Percentiles rank a stretch among this genome's conserved stretches.
These are phyloP conservation scores for Xenus cinereus DNA, from an alignment of 2,113 vertebrate species.

Conservation along the genomic window DNA sequence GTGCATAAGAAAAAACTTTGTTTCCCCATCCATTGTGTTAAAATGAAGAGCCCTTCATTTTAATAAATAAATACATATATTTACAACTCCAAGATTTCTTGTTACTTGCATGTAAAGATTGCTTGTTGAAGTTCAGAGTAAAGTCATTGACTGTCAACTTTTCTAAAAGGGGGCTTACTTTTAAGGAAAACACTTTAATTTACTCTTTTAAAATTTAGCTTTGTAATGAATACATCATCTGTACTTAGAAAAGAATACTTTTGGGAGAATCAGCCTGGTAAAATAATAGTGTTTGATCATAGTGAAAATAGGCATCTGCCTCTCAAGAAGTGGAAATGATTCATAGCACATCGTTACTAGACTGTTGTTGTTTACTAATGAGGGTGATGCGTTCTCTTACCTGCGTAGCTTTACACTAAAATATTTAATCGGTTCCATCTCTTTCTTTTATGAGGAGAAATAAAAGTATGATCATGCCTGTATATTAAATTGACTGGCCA, in stretches of 20 bases:
- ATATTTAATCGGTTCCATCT: not conserved
- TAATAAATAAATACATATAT: too few relatives aligned
- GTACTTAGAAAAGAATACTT: not conserved
- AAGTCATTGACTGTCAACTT: not conserved
- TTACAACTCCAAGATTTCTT: not conserved
- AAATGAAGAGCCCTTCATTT: not conserved
- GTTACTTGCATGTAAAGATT: not conserved
- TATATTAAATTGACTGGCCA: not conserved
- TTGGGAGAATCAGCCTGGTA: not conserved
- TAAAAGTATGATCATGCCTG: not conserved
- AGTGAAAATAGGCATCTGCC: not conserved
- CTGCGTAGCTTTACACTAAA: not conserved
- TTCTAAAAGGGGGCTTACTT: not conserved
- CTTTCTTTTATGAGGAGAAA: not conserved
- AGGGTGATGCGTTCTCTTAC: not conserved
- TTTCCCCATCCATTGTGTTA: not conserved
- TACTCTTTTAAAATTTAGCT: not conserved
- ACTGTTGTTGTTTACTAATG: not conserved
- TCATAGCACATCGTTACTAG: not conserved
- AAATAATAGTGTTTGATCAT: not conserved
- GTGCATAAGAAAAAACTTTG: not conserved
- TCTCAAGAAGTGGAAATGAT: not conserved
- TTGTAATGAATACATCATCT: not conserved
- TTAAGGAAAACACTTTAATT: not conserved
- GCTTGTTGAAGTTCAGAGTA: not conserved